phyloP scores from a whole-genome alignment of 2,888 invertebrate genomes.

The Tetragnatha montana region DNA sequence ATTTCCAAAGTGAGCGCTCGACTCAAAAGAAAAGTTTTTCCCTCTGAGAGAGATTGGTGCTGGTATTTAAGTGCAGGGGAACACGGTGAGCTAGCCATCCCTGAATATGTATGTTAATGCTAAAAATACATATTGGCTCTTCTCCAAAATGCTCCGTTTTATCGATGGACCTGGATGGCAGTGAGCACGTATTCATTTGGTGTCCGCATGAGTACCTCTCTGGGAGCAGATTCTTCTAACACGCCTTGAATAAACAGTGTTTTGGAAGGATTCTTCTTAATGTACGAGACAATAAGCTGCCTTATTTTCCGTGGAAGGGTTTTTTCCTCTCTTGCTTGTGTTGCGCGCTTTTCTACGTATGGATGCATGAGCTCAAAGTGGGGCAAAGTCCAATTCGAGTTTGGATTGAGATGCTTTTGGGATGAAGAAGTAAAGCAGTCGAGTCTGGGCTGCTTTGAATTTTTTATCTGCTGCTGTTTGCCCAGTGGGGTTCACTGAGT shows the following conservation, averaged over 20 bases:
- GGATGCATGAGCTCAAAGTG: too few relatives aligned
- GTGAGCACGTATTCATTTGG: constrained; percentile 32
- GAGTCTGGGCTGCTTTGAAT: too few relatives aligned
- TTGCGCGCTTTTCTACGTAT: too few relatives aligned
- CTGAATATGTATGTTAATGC: constrained; percentile 46
- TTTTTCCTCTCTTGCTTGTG: too few relatives aligned
- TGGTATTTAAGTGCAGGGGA: background rate
- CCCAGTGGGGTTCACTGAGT: too few relatives aligned
- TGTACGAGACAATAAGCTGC: constrained; percentile 2
- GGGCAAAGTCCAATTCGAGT: too few relatives aligned
- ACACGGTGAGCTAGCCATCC: constrained; percentile 3
- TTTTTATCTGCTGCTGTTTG: too few relatives aligned
- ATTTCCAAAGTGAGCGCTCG: background rate
- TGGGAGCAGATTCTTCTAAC: constrained; percentile 13
- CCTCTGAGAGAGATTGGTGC: constrained; percentile 15
- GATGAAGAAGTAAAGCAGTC: too few relatives aligned
- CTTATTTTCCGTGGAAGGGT: background rate
- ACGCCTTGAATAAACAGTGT: constrained; percentile 22
- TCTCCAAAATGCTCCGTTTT: constrained; percentile 38
- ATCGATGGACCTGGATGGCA: constrained; percentile 38
- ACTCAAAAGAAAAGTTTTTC: constrained; percentile 8
- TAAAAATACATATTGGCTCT: constrained; percentile 53
- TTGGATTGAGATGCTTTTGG: too few relatives aligned
- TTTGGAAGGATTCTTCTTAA: constrained; percentile 13
- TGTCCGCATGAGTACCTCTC: constrained; percentile 22